Conservation (phyloP, 2,797 vertebrate genomes). For the Pelodytes ibericus region DNA sequence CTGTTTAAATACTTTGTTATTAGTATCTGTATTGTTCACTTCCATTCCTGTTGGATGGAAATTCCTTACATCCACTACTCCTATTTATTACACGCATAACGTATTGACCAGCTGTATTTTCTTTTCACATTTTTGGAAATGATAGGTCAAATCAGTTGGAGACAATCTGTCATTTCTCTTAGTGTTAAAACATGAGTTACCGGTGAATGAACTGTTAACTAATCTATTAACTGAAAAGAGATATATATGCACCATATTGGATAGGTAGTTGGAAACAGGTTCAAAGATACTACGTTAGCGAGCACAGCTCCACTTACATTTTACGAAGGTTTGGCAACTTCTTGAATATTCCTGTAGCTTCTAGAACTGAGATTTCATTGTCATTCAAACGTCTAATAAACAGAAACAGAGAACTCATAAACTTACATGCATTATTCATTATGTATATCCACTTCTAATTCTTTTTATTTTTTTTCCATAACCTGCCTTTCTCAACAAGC, state of each 20-base stretch:
- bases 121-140: too few species aligned
- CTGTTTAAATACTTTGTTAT: too few species aligned
- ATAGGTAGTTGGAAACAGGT: neutral
- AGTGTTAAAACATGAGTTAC: too few species aligned
- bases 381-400: conserved; percentile 90
- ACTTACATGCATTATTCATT: conserved; percentile 39
- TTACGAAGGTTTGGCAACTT: conserved; percentile 95
- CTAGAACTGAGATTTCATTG: conserved; percentile 94
- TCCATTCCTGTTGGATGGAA: too few species aligned
- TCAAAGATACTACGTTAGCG: conserved; percentile 15
- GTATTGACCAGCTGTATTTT: too few species aligned
- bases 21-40: too few species aligned
- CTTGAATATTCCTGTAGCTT: conserved; percentile 96
- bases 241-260: neutral
- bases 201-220: too few species aligned
- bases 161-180: too few species aligned
- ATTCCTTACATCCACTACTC: too few species aligned
- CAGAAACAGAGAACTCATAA: conserved; percentile 46
- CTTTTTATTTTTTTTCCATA: conserved; percentile 11
- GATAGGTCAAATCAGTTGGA: too few species aligned
- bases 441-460: neutral
- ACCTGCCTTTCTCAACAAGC: conserved; percentile 10
- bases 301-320: conserved; percentile 80
- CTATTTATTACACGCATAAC: too few species aligned
- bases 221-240: neutral